Conservation (phyloP, 2,888 invertebrate genomes). For the Conus canariensis region DNA sequence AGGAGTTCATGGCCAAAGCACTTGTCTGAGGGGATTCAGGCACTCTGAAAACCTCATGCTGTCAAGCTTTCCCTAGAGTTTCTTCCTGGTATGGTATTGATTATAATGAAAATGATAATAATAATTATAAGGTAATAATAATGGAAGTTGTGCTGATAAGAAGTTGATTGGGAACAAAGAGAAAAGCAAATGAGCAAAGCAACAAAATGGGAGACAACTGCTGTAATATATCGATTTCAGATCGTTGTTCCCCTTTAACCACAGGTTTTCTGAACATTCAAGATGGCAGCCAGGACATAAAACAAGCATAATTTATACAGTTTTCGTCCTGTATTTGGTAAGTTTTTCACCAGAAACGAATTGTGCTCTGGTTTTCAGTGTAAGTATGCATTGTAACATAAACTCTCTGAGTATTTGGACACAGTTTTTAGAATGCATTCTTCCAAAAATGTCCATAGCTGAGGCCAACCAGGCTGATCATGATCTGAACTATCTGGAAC, state of each 20-base stretch:
- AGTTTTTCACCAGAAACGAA: not conserved
- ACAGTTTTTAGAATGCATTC: not conserved
- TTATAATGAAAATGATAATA: no score
- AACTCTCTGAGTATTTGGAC: not conserved
- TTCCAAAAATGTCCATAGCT: not conserved
- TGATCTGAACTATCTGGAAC: no score
- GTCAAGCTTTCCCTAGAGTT: no score
- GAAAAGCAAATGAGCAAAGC: no score
- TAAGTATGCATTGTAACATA: not conserved
- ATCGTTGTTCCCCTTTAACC: constrained; percentile 26
- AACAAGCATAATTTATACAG: constrained; percentile 32
- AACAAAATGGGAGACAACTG: not conserved
- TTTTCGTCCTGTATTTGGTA: not conserved
- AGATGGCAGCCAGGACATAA: constrained; percentile 34
- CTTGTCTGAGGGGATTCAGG: no score
- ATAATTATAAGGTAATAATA: no score
- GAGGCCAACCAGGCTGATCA: not conserved
- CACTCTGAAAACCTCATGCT: no score
- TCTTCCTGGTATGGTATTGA: no score
- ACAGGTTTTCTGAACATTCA: not conserved
- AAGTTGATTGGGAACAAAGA: no score
- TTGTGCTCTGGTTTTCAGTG: not conserved
- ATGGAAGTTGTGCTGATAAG: no score
- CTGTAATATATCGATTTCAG: not conserved
- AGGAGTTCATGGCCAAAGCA: no score